phyloP scores from a whole-genome alignment of 35 echinoderm and acorn worm species.

The Heliocidaris erythrogramma region DNA sequence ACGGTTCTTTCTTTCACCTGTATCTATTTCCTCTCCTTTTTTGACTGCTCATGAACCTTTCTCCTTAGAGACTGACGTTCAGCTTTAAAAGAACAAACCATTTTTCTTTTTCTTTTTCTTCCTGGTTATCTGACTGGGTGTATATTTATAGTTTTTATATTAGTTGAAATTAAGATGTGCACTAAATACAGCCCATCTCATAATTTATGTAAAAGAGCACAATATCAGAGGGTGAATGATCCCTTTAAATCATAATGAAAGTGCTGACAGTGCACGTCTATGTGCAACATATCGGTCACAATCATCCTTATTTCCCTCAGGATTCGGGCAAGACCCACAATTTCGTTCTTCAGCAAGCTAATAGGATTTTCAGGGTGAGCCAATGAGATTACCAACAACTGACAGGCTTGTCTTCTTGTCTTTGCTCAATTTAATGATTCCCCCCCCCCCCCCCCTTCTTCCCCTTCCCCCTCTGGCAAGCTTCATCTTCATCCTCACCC shows the following conservation, averaged over 20 bases:
- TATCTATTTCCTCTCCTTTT: too few relatives aligned
- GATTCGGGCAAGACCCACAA: neutral
- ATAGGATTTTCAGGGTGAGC: neutral
- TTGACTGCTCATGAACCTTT: too few relatives aligned
- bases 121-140: too few relatives aligned
- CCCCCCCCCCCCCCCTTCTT: neutral
- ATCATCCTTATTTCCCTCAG: neutral
- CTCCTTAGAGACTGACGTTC: too few relatives aligned
- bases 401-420: neutral
- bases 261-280: neutral
- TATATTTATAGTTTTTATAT: too few relatives aligned
- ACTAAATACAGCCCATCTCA: too few relatives aligned
- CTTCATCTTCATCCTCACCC: too few relatives aligned
- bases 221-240: neutral
- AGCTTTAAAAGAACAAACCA: neutral
- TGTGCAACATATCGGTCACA: conserved; percentile 9
- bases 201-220: too few relatives aligned
- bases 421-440: neutral
- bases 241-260: neutral
- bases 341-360: neutral
- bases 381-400: neutral
- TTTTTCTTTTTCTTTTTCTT: neutral
- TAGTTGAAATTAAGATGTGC: too few relatives aligned
- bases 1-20: too few relatives aligned
- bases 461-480: too few relatives aligned